Conservation (phyloP, 2,113 vertebrate species). For the Todiramphus saurophagus region DNA sequence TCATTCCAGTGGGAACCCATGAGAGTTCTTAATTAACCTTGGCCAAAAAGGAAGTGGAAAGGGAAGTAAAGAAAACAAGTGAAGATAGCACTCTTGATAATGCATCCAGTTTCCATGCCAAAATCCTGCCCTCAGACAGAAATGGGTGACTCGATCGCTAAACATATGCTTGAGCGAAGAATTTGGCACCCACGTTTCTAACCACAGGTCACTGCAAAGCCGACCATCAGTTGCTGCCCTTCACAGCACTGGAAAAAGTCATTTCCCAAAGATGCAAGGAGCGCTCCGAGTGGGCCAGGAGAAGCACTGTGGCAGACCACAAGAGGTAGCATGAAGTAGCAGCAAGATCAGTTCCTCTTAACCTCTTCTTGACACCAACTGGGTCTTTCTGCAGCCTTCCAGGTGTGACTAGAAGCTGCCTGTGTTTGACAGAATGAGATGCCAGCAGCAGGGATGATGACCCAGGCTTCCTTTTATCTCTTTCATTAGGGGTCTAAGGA, state of each 20-base stretch:
- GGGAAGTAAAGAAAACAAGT: neutral
- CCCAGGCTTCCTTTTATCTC: neutral
- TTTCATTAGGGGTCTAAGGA: neutral
- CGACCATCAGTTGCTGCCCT: neutral
- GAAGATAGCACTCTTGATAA: neutral
- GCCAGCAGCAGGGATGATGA: neutral
- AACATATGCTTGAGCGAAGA: neutral
- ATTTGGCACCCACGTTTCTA: neutral
- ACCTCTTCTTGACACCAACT: neutral
- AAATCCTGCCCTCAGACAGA: neutral
- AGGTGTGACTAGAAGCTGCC: neutral
- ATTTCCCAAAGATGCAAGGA: neutral
- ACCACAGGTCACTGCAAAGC: neutral
- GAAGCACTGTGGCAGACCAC: neutral
- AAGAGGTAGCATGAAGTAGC: neutral
- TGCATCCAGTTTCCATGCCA: neutral
- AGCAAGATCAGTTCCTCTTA: neutral
- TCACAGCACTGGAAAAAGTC: neutral
- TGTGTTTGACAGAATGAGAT: neutral
- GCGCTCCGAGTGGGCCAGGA: neutral
- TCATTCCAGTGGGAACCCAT: neutral
- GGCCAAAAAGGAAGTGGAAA: constrained; percentile 5
- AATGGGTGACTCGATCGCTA: neutral
- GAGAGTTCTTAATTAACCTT: neutral
- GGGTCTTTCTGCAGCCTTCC: neutral